A percentile compares a stretch with the other conserved stretches of the same genome.
phyloP scores from a whole-genome alignment of 2,888 invertebrate species.

The Carabus problematicus region DNA sequence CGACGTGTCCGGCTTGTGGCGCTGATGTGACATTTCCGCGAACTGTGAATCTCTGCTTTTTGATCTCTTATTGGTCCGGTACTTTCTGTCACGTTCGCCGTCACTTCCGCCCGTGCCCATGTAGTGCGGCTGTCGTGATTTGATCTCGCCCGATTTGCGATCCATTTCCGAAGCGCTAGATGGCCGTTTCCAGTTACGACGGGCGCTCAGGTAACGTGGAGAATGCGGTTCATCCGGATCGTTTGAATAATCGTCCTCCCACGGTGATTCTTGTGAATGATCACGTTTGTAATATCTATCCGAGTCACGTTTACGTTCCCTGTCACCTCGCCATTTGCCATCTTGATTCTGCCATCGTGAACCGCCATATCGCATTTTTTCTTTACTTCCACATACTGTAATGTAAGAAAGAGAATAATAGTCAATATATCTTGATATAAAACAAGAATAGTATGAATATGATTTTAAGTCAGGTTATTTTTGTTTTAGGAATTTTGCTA shows the following conservation, averaged over 20 bases:
- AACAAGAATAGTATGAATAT: background rate
- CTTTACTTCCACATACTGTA: constrained; percentile 29
- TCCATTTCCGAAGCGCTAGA: constrained; percentile 67
- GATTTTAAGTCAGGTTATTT: too few species aligned
- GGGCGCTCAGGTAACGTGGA: constrained; percentile 54
- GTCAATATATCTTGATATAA: background rate
- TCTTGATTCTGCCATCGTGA: constrained; percentile 30
- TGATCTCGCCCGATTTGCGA: constrained; percentile 58
- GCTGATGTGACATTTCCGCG: constrained; percentile 53
- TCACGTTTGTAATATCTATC: constrained; percentile 56
- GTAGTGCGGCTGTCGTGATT: constrained; percentile 51
- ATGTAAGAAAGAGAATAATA: background rate
- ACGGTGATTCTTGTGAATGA: constrained; percentile 62
- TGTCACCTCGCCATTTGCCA: constrained; percentile 60
- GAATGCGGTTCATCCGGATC: constrained; percentile 55
- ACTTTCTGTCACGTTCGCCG: constrained; percentile 65
- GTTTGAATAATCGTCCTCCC: constrained; percentile 67
- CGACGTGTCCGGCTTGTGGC: constrained; percentile 54
- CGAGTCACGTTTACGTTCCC: constrained; percentile 61
- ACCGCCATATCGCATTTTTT: constrained; percentile 35
- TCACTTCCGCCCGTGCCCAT: constrained; percentile 62
- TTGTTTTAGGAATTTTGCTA: too few species aligned
- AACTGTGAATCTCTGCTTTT: constrained; percentile 58
- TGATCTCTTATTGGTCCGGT: constrained; percentile 62
- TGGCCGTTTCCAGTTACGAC: constrained; percentile 63